Evolutionary conservation across 2,888 invertebrate species (phyloP).

Genomic region (Clivina fossor): DNA sequence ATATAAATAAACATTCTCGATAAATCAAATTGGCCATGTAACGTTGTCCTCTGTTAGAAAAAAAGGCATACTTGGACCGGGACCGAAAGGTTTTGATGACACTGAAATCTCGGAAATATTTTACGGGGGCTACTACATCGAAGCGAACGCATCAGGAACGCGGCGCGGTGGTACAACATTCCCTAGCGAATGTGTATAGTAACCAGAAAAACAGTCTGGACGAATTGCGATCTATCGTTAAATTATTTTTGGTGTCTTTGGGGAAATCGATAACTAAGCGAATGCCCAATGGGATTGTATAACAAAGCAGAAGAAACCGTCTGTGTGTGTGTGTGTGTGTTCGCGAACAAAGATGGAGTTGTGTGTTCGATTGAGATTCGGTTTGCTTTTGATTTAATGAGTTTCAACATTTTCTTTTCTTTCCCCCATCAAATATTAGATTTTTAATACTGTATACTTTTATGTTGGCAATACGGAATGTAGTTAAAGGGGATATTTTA

Average conservation of each 20-base stretch:
- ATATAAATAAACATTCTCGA: conserved; percentile 19
- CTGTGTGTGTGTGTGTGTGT: too few relatives aligned
- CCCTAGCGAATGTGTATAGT: neutral
- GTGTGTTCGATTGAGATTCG: too few relatives aligned
- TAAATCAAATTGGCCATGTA: conserved; percentile 9
- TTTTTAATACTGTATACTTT: too few relatives aligned
- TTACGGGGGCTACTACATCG: conserved; percentile 18
- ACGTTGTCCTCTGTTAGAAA: neutral
- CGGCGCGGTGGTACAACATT: neutral
- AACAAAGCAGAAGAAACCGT: conserved; percentile 25
- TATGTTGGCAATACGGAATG: too few relatives aligned
- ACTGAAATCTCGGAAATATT: conserved; percentile 26
- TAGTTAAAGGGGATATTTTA: too few relatives aligned
- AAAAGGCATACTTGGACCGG: neutral
- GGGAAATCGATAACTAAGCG: conserved; percentile 32
- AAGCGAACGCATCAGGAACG: conserved; percentile 5
- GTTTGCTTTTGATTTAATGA: too few relatives aligned
- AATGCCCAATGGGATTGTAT: conserved; percentile 30
- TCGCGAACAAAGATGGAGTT: too few relatives aligned
- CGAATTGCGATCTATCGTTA: conserved; percentile 30
- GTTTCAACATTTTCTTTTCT: too few relatives aligned
- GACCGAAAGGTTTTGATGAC: conserved; percentile 29
- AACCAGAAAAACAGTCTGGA: conserved; percentile 7
- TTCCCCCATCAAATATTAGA: too few relatives aligned
- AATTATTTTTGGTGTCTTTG: conserved; percentile 28